A percentile compares a stretch with the other conserved stretches of the same genome.
Conservation (phyloP, 2,888 invertebrate species). For the Drosophila imparisetae region DNA sequence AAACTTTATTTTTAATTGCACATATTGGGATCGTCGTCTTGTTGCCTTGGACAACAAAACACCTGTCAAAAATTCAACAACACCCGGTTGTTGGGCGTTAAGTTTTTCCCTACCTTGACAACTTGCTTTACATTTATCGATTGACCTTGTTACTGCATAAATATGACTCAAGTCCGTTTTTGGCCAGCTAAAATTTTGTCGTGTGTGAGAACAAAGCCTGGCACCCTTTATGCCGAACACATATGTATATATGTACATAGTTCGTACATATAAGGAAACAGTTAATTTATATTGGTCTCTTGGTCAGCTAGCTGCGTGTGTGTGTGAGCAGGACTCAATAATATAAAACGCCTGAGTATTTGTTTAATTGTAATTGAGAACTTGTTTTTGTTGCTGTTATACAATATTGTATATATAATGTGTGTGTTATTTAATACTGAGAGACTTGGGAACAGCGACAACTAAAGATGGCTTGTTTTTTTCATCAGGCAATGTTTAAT, state of each 20-base stretch:
- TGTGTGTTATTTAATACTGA: constrained; percentile 12
- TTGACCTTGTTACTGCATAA: constrained; percentile 79
- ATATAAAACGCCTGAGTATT: constrained; percentile 17
- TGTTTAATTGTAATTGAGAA: constrained; percentile 31
- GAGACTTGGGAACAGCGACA: not conserved
- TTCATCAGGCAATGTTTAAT: constrained; percentile 27
- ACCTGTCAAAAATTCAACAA: constrained; percentile 63
- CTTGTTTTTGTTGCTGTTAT: not conserved
- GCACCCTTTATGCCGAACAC: not conserved
- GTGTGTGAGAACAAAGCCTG: constrained; percentile 37
- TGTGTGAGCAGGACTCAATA: constrained; percentile 19
- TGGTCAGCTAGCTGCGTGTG: constrained; percentile 24
- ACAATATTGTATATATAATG: not conserved
- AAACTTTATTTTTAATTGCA: constrained; percentile 47
- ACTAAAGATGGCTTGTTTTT: constrained; percentile 44
- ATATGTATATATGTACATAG: not conserved
- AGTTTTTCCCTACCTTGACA: constrained; percentile 67
- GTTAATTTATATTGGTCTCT: constrained; percentile 43
- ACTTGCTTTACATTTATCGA: constrained; percentile 70
- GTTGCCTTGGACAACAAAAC: constrained; percentile 69
- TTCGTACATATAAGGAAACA: not conserved
- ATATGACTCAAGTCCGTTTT: constrained; percentile 58
- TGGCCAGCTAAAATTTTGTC: constrained; percentile 26
- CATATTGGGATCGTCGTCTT: constrained; percentile 5
- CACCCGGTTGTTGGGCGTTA: constrained; percentile 64